phyloP scores from a whole-genome alignment of 1,140 invertebrate species.

The Elymnias hypermnestra region DNA sequence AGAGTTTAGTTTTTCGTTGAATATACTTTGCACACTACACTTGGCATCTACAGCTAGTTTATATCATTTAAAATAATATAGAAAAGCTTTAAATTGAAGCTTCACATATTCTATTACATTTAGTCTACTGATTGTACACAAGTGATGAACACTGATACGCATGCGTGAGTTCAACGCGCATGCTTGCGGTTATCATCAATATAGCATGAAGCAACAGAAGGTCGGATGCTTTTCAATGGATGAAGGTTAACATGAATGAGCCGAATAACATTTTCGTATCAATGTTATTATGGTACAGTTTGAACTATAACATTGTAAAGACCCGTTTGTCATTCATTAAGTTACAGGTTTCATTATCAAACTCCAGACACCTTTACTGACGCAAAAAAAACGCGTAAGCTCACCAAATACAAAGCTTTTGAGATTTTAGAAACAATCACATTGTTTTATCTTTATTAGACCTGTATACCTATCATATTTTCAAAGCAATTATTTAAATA shows the following conservation, averaged over 20 bases:
- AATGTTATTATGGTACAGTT: background rate
- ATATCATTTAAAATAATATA: slow-evolving; percentile 7
- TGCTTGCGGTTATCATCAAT: slow-evolving; percentile 50
- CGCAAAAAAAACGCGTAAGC: no score
- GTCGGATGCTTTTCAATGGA: slow-evolving; percentile 44
- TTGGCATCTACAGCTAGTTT: background rate
- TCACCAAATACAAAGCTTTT: no score
- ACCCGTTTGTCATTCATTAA: background rate
- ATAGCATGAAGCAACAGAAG: slow-evolving; percentile 42
- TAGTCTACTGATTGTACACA: slow-evolving; percentile 18
- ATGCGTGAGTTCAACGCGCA: slow-evolving; percentile 44
- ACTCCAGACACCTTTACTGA: no score
- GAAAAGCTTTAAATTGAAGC: slow-evolving; percentile 45
- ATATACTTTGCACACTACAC: background rate
- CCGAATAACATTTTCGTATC: slow-evolving; percentile 19
- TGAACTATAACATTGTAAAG: background rate
- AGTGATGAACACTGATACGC: slow-evolving; percentile 26
- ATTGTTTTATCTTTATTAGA: no score
- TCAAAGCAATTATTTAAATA: no score
- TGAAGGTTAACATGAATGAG: slow-evolving; percentile 45
- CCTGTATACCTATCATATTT: no score
- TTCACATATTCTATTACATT: slow-evolving; percentile 46
- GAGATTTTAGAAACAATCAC: no score
- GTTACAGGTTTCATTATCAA: no score
- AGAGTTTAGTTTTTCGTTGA: background rate